Percentiles rank a stretch among this genome's conserved stretches.
These are phyloP conservation scores for Apamea monoglypha DNA, from an alignment of 2,888 invertebrate species.

Conservation along the genomic window DNA sequence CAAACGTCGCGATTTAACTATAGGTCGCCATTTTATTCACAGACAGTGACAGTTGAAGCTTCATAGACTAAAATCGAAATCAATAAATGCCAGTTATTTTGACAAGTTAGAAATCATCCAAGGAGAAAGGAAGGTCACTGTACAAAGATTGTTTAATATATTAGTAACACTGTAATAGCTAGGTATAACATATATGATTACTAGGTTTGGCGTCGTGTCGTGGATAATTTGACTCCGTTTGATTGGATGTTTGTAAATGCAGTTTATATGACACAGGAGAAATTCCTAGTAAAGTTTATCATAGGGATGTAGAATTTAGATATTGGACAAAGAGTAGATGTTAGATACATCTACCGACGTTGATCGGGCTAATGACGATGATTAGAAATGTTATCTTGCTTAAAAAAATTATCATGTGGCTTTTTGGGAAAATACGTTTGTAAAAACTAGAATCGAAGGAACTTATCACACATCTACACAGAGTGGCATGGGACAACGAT, in stretches of 20 bases:
- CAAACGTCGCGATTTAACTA: slow-evolving; percentile 2
- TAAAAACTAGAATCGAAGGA: background rate
- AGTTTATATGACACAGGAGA: background rate
- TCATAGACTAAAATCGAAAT: slow-evolving; percentile 48
- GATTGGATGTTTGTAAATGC: background rate
- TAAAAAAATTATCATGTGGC: background rate
- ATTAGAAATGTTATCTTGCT: background rate
- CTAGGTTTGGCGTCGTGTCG: background rate
- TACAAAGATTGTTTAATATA: slow-evolving; percentile 13
- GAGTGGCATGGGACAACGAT: too few species aligned
- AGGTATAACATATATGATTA: background rate
- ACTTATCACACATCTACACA: background rate
- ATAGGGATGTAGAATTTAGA: background rate
- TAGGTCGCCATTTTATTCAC: slow-evolving; percentile 43
- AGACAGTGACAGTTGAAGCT: slow-evolving; percentile 45
- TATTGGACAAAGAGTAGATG: background rate
- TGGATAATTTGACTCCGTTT: slow-evolving; percentile 1
- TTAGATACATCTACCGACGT: background rate
- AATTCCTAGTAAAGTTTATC: background rate
- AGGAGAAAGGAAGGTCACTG: slow-evolving; percentile 43
- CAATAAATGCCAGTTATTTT: slow-evolving; percentile 53
- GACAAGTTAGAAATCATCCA: slow-evolving; percentile 50
- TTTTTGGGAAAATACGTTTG: background rate
- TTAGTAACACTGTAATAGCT: background rate
- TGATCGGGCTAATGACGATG: background rate